Percentiles rank a stretch among this genome's conserved stretches.
phyloP scores from a whole-genome alignment of 2,888 invertebrate species.

The Tetragonisca angustula region DNA sequence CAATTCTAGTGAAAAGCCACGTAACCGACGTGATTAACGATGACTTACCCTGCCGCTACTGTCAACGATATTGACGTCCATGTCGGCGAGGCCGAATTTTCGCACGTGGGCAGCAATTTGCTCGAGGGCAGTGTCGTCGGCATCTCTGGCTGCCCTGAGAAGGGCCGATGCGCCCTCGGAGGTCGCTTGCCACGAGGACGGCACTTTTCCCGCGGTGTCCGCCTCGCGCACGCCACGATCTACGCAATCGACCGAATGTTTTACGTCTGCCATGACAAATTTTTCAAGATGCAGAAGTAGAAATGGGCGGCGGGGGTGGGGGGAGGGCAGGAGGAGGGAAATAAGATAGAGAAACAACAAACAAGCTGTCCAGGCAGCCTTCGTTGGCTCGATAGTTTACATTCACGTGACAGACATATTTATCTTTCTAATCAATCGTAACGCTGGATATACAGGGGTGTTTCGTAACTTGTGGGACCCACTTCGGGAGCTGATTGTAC shows the following conservation, averaged over 20 bases:
- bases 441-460: too few species aligned
- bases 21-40: background rate
- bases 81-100: conserved; percentile 80
- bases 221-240: conserved; percentile 45
- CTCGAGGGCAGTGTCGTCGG: conserved; percentile 84
- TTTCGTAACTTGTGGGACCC: too few species aligned
- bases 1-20: too few species aligned
- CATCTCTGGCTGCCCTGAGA: conserved; percentile 86
- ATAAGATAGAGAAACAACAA: background rate
- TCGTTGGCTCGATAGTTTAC: background rate
- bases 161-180: conserved; percentile 82
- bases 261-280: background rate
- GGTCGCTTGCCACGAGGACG: conserved; percentile 73
- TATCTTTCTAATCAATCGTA: conserved; percentile 4
- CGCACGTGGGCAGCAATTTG: conserved; percentile 84
- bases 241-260: background rate
- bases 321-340: too few species aligned
- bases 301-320: background rate
- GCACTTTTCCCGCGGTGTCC: conserved; percentile 65
- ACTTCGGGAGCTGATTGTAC: too few species aligned
- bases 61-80: conserved; percentile 86
- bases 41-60: conserved; percentile 86
- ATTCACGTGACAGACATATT: background rate
- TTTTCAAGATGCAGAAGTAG: conserved; percentile 10
- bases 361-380: background rate